Percentiles rank a stretch among this genome's conserved stretches.
These are phyloP conservation scores for Zaprionus kolodkinae DNA, from an alignment of 1,140 invertebrate species.

Conservation along the genomic window DNA sequence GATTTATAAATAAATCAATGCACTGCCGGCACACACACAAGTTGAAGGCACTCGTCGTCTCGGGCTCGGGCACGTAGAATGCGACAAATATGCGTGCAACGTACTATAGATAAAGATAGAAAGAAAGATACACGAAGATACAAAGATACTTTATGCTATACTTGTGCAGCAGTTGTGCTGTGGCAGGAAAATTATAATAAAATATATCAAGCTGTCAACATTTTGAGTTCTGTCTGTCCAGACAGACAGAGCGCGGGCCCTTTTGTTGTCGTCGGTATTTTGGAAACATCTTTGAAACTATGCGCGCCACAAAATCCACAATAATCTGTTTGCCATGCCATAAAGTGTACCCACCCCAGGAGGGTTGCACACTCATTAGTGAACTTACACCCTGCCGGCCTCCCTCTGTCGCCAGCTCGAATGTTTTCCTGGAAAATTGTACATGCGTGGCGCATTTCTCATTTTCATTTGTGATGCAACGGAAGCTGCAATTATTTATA, in stretches of 20 bases:
- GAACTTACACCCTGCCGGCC: slow-evolving; percentile 36
- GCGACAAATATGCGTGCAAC: slow-evolving; percentile 53
- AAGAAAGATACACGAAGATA: slow-evolving; percentile 11
- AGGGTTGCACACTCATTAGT: slow-evolving; percentile 66
- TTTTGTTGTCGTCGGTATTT: slow-evolving; percentile 76
- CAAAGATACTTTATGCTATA: slow-evolving; percentile 34
- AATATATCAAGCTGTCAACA: slow-evolving; percentile 81
- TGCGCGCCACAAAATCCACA: slow-evolving; percentile 77
- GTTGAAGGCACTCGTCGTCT: slow-evolving; percentile 26
- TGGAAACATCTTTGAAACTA: slow-evolving; percentile 74
- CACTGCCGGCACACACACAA: slow-evolving; percentile 23
- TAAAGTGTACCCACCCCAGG: slow-evolving; percentile 52
- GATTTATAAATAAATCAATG: slow-evolving; percentile 80
- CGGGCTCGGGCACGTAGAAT: slow-evolving; percentile 43
- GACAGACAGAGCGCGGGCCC: slow-evolving; percentile 50
- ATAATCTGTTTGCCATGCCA: slow-evolving; percentile 69
- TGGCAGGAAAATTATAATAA: slow-evolving; percentile 73
- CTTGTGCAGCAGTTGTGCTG: slow-evolving; percentile 42
- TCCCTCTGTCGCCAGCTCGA: background rate
- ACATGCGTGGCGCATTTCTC: slow-evolving; percentile 71
- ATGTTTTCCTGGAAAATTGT: slow-evolving; percentile 66
- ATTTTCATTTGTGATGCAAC: slow-evolving; percentile 56
- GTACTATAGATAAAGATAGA: slow-evolving; percentile 26
- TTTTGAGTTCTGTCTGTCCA: slow-evolving; percentile 75
- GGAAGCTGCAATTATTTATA: slow-evolving; percentile 81